These are phyloP conservation scores for Perca schrenkii DNA, from an alignment of 2,113 vertebrate species.

Conservation along the genomic window DNA sequence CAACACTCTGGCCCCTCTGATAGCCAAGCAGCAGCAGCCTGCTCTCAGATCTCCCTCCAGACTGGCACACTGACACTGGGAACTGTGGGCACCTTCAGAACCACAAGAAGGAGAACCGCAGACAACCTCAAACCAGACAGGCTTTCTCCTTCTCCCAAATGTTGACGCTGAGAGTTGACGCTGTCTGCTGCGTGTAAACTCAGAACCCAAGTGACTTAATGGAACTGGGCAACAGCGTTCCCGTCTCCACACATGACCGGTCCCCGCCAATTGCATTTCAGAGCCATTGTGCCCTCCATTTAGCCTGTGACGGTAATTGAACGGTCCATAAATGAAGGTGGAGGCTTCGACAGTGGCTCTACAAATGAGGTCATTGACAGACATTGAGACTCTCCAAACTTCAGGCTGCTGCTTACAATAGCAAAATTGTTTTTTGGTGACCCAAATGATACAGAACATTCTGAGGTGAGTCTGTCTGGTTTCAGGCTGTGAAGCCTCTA, in stretches of 20 bases:
- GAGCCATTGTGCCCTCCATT: slow-evolving; percentile 66
- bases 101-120: slow-evolving; percentile 83
- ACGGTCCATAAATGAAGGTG: slow-evolving; percentile 77
- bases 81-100: slow-evolving; percentile 75
- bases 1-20: slow-evolving; percentile 65
- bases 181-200: slow-evolving; percentile 77
- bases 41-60: slow-evolving; percentile 77
- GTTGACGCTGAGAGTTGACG: slow-evolving; percentile 76
- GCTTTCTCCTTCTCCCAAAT: slow-evolving; percentile 76
- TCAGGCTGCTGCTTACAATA: slow-evolving; percentile 35
- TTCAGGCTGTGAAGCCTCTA: not conserved
- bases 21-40: slow-evolving; percentile 69
- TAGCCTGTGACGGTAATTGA: slow-evolving; percentile 70
- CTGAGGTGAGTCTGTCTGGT: not conserved
- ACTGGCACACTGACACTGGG: slow-evolving; percentile 77
- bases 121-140: slow-evolving; percentile 80
- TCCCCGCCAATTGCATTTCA: slow-evolving; percentile 58
- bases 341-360: slow-evolving; percentile 63
- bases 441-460: slow-evolving; percentile 7
- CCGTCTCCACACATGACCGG: slow-evolving; percentile 65
- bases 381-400: slow-evolving; percentile 46
- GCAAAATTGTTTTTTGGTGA: slow-evolving; percentile 14
- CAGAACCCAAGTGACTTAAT: slow-evolving; percentile 81
- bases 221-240: slow-evolving; percentile 74
- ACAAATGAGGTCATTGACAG: slow-evolving; percentile 76